Evolutionary conservation across 1,140 invertebrate species (phyloP), one percentile per base, ranked within the genome.

Genomic region (Monomorium pharaonis): DNA sequence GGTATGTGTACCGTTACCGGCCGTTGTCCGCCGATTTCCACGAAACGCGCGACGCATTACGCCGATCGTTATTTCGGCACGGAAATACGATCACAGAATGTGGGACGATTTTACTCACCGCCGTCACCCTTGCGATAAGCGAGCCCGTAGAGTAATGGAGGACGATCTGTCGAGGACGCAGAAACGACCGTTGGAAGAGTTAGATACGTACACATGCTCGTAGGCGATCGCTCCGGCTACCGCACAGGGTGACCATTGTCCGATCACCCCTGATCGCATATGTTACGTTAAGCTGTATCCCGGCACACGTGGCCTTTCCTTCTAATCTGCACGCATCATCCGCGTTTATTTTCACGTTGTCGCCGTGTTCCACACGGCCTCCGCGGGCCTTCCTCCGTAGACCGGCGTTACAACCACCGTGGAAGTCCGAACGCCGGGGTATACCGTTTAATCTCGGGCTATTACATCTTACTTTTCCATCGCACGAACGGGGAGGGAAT

Each of bases 41-140:
- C 63, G 62, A 70, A 80, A 54, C 63, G 58, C 30, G 44, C 2
- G 5, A 37, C 14, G 44, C 44, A 27, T 69, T 24, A 69, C 33
- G n/a, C 42, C n/a, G 44, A 69, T 42, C 63, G 63, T 80, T 80
- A 80, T 56, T 80, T 69, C 33, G 47, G 30, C 14, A 47, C 63
- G 9, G 47, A 51, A 80, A 69, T 47, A 69, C 37, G 44, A 80
- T 54, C 44, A 42, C 21, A 54, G 47, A 27, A 80, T 54, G n/a
- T 5, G 63, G 12, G 47, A 69, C 47, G 24, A 54, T 51, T 80
- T 67, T 24, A 44, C n/a, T n/a, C n/a, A n/a, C 44, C 63, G 37
- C 2, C 14, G 37, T n/a, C 5, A 27, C 21, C 21, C 2, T 30
- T 24, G 37, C 37, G 63, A 37, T 67, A 67, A 63, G 10, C 44